Percentiles rank a stretch among this genome's conserved stretches.
phyloP scores from a whole-genome alignment of 2,888 invertebrate genomes.

The Cryptus viduatorius region DNA sequence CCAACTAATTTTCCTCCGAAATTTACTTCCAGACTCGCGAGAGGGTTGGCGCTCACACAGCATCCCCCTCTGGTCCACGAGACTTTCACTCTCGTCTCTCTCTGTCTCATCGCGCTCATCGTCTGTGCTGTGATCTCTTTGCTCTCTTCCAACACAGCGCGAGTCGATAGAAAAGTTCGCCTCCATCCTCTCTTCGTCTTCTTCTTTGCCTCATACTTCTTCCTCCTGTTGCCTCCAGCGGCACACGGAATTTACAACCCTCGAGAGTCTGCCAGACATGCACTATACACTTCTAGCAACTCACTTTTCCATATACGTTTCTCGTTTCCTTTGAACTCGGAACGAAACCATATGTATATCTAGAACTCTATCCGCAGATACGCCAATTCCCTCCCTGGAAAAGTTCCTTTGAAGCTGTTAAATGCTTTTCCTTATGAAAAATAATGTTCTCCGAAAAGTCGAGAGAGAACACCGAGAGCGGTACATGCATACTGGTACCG shows the following conservation, averaged over 20 bases:
- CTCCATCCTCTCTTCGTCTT: conserved; percentile 19
- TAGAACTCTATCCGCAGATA: background rate
- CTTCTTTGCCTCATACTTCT: conserved; percentile 45
- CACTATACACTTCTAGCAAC: conserved; percentile 13
- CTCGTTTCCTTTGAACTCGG: conserved; percentile 44
- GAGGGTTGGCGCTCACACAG: background rate
- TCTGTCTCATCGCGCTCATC: background rate
- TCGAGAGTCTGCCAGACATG: conserved; percentile 10
- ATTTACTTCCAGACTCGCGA: conserved; percentile 35
- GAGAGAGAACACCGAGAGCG: too few species aligned
- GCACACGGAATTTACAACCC: conserved; percentile 33
- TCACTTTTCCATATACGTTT: conserved; percentile 34
- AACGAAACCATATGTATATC: conserved; percentile 26
- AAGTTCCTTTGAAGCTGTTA: conserved; percentile 32
- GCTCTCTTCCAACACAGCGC: background rate
- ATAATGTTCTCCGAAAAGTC: conserved; percentile 14
- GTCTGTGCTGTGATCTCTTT: background rate
- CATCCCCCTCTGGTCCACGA: background rate
- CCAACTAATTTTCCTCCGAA: conserved; percentile 72
- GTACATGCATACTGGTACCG: too few species aligned
- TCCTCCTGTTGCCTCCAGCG: conserved; percentile 43
- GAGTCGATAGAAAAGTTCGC: conserved; percentile 33
- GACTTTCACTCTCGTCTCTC: conserved; percentile 1
- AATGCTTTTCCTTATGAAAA: conserved; percentile 31
- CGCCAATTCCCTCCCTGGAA: background rate